Conservation (phyloP, 1,140 invertebrate species). For the Dolichoris vasculosae region DNA sequence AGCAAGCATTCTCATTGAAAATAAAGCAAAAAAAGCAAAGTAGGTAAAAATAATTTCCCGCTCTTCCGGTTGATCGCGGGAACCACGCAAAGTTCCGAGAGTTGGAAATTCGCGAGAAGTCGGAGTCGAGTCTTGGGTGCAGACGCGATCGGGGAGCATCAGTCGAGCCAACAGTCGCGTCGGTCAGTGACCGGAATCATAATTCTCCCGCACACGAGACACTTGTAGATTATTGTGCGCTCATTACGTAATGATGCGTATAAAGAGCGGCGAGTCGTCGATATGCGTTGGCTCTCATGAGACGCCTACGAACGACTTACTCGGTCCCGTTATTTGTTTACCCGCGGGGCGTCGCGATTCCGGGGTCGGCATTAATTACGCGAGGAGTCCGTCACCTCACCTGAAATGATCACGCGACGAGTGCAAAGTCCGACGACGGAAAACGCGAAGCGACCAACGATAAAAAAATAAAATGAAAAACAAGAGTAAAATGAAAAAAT, state of each 20-base stretch:
- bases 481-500: neutral
- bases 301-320: constrained; percentile 38
- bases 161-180: neutral
- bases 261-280: constrained; percentile 7
- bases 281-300: neutral
- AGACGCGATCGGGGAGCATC: neutral
- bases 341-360: neutral
- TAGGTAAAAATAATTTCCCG: neutral
- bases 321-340: constrained; percentile 44
- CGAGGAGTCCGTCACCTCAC: neutral
- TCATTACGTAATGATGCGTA: constrained; percentile 53
- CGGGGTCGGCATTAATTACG: neutral
- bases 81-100: too few species aligned
- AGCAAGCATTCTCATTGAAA: neutral
- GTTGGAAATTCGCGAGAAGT: neutral
- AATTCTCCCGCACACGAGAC: constrained; percentile 29
- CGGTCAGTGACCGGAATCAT: constrained; percentile 58
- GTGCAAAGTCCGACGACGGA: neutral
- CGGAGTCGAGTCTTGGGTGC: neutral
- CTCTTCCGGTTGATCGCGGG: neutral
- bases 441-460: neutral
- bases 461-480: neutral
- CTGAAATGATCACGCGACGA: constrained; percentile 11
- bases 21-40: neutral
- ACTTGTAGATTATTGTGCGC: constrained; percentile 48